Conservation (phyloP, 2,888 invertebrate genomes). For the Epinotia nisella region DNA sequence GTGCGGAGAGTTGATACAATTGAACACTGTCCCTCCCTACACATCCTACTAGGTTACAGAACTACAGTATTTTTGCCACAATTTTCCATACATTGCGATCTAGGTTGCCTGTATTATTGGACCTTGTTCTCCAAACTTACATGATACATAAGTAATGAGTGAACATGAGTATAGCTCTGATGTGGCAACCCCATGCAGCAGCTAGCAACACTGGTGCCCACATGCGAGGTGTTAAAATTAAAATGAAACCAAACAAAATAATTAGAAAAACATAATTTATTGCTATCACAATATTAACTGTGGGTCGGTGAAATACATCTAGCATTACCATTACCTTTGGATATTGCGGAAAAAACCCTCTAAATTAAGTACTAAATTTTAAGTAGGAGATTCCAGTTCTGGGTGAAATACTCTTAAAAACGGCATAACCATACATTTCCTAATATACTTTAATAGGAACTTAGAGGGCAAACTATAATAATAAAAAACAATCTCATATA, state of each 20-base stretch:
- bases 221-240: slow-evolving; percentile 75
- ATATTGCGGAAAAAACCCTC: slow-evolving; percentile 66
- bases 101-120: no score
- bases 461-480: slow-evolving; percentile 64
- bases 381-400: slow-evolving; percentile 78
- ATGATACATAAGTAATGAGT: slow-evolving; percentile 34
- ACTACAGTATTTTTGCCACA: no score
- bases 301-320: slow-evolving; percentile 60
- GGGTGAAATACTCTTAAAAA: slow-evolving; percentile 38
- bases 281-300: slow-evolving; percentile 70
- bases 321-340: slow-evolving; percentile 70
- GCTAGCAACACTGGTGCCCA: slow-evolving; percentile 55
- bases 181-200: slow-evolving; percentile 50
- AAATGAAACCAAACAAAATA: slow-evolving; percentile 72
- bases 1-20: no score
- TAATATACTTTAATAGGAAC: slow-evolving; percentile 65
- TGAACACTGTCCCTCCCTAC: no score
- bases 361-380: slow-evolving; percentile 79
- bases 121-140: slow-evolving; percentile 60
- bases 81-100: no score
- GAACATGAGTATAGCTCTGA: slow-evolving; percentile 11
- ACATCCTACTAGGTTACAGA: no score
- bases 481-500: slow-evolving; percentile 63
- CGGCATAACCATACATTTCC: slow-evolving; percentile 38
- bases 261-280: slow-evolving; percentile 78